A percentile compares a stretch with the other conserved stretches of the same genome.
Evolutionary conservation across 92 coral and sea anemone genomes (phyloP).

Genomic region (Montipora capitata): DNA sequence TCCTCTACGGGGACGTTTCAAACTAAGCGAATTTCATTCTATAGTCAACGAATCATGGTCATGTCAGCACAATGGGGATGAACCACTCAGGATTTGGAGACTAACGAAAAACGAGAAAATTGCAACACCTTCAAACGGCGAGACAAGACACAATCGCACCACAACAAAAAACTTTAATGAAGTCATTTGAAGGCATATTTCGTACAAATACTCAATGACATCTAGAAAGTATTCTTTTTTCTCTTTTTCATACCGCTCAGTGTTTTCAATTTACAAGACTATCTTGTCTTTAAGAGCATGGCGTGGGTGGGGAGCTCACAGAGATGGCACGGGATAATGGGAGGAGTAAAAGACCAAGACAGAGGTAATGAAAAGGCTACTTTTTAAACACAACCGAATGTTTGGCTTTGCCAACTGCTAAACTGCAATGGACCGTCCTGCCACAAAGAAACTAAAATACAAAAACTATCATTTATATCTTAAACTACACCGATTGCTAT

Average conservation of each 20-base stretch:
- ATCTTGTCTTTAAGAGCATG: conserved; percentile 13
- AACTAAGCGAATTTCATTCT: no score
- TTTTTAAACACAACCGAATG: conserved; percentile 5
- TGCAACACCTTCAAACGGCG: background rate
- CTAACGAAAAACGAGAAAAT: no score
- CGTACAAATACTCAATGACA: conserved; percentile 62
- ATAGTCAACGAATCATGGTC: no score
- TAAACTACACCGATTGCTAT: background rate
- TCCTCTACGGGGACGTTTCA: no score
- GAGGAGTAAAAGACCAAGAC: background rate
- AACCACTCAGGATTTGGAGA: no score
- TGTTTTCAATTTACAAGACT: conserved; percentile 40
- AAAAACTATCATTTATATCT: conserved; percentile 19
- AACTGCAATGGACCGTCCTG: background rate
- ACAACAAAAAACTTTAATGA: conserved; percentile 50
- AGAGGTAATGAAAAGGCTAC: no score
- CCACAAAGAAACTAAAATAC: conserved; percentile 6
- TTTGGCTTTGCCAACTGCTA: background rate
- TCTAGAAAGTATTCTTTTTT: conserved; percentile 45
- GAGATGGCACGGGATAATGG: background rate
- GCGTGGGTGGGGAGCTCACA: background rate
- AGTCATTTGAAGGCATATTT: conserved; percentile 51
- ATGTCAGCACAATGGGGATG: no score
- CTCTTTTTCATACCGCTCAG: conserved; percentile 29
- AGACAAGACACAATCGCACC: conserved; percentile 9